Evolutionary conservation across 2,888 invertebrate genomes (phyloP), one percentile per base, ranked within the genome.

Genomic region (Aphelenchoides bicaudatus): DNA sequence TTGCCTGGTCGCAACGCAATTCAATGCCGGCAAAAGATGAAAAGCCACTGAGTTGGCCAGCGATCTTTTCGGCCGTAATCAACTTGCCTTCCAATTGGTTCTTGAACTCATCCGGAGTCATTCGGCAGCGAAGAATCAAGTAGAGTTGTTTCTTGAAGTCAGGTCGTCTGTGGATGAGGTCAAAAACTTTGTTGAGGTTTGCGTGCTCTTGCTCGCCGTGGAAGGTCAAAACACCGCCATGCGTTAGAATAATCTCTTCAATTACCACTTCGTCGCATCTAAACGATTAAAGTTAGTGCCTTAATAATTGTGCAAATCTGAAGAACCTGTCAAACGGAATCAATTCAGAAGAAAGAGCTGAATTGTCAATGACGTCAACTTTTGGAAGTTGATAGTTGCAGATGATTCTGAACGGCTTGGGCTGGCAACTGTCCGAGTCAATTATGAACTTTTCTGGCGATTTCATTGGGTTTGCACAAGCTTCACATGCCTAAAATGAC

Each of bases 191-290:
- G n/a, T 51, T 19, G 39, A 3, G 13, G 27, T 23, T 13, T 19
- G 27, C 52, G 63, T 46, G 1, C 28, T 30, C 8, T 66, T 34
- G 25, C 30, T 4, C 0, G 65, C 57, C 0, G 30, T 55, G 0
- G 19, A 38, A 23, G n/a, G n/a, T n/a, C n/a, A n/a, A n/a, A n/a
- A n/a, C n/a, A 28, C 68, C 67, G 21, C 58, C 37, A 2, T 19
- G 55, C 6, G 23, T 39, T 21, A 66, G 49, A 5, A 54, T 4
- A 3, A 48, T 50, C 21, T 62, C 68, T 29, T 66, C 65, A 13
- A 67, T 57, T n/a, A 67, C 67, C 28, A 67, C 46, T 27, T 68
- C 66, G 8, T 56, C 38, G 38, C 67, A 67, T 8, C n/a, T n/a
- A n/a, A n/a, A n/a, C n/a, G n/a, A n/a, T n/a, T n/a, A n/a, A n/a